These are phyloP conservation scores for Pedicia rivosa DNA, from an alignment of 2,888 invertebrate genomes.

Conservation along the genomic window DNA sequence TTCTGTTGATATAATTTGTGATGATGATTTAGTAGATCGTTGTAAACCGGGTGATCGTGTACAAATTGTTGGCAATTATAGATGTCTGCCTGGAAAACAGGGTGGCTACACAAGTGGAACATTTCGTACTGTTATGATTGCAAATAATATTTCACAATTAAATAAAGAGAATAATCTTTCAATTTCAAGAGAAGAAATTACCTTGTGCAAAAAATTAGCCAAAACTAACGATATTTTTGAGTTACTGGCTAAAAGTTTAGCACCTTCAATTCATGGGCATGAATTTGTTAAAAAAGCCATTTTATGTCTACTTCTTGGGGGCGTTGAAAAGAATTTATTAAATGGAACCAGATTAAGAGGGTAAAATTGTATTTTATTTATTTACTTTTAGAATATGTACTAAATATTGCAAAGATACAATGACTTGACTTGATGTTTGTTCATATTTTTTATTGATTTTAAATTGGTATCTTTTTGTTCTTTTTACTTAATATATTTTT, in stretches of 20 bases:
- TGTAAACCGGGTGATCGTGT: conserved; percentile 96
- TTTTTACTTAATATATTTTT: too few species aligned
- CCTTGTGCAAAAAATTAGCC: conserved; percentile 69
- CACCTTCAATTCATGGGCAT: conserved; percentile 96
- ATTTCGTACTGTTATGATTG: conserved; percentile 80
- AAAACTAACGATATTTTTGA: conserved; percentile 72
- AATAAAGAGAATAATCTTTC: conserved; percentile 69
- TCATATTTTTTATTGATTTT: background rate
- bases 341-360: conserved; percentile 87
- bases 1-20: conserved; percentile 86
- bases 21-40: conserved; percentile 88
- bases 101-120: conserved; percentile 86
- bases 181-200: conserved; percentile 76
- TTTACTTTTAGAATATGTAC: too few species aligned
- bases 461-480: background rate
- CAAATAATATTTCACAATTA: conserved; percentile 79
- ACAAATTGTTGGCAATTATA: conserved; percentile 87
- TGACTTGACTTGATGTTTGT: conserved; percentile 5
- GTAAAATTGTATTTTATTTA: too few species aligned
- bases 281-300: conserved; percentile 93
- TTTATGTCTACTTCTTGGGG: conserved; percentile 83
- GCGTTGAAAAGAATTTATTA: conserved; percentile 81
- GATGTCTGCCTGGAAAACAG: conserved; percentile 88
- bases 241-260: conserved; percentile 75
- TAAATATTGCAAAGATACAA: conserved; percentile 33